Evolutionary conservation across 2,888 invertebrate genomes (phyloP).

Genomic region (Ischnura elegans): DNA sequence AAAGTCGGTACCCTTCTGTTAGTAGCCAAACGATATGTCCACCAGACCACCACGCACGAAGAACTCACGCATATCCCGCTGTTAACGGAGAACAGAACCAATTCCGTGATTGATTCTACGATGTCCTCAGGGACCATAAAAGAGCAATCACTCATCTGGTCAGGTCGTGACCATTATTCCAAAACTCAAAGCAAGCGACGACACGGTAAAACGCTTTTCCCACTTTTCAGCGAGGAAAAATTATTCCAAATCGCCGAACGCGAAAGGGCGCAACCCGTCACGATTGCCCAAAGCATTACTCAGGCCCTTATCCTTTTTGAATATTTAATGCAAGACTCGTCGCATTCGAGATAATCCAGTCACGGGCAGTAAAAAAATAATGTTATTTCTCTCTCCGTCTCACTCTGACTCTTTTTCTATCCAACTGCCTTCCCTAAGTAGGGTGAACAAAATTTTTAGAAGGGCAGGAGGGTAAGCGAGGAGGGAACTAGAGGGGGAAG

Average conservation of each 20-base stretch:
- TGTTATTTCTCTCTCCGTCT: neutral
- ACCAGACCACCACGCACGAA: too few relatives aligned
- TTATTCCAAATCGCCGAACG: slow-evolving; percentile 9
- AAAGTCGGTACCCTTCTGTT: too few relatives aligned
- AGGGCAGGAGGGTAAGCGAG: neutral
- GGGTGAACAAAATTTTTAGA: neutral
- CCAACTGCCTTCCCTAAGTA: neutral
- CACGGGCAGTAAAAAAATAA: slow-evolving; percentile 20
- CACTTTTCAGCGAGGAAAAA: neutral
- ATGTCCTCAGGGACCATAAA: neutral
- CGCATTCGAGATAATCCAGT: slow-evolving; percentile 46
- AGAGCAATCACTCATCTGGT: neutral
- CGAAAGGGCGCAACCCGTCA: neutral
- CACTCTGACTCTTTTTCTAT: neutral
- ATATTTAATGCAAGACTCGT: slow-evolving; percentile 46
- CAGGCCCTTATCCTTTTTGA: neutral
- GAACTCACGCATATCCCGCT: too few relatives aligned
- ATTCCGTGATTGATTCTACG: neutral
- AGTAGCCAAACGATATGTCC: too few relatives aligned
- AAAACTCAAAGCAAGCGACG: neutral
- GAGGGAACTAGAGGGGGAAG: neutral
- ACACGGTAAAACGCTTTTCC: neutral
- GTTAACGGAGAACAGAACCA: too few relatives aligned
- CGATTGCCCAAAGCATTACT: slow-evolving; percentile 27
- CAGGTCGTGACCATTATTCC: neutral